Evolutionary conservation across 2,113 vertebrate species (phyloP).

Genomic region (Colossoma macropomum): DNA sequence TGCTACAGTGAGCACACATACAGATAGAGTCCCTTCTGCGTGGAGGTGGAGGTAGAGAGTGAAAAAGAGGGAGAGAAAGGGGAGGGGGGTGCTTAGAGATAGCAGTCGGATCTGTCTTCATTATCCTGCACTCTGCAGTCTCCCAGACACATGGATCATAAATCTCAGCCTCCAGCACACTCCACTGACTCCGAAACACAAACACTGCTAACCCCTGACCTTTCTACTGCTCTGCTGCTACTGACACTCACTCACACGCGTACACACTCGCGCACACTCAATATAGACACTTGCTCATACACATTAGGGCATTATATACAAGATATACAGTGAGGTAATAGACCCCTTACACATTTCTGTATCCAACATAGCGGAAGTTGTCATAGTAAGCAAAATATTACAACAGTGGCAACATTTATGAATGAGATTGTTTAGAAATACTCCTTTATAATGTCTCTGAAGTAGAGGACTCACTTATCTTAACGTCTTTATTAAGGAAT

Average conservation of each 20-base stretch:
- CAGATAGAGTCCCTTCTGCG: neutral
- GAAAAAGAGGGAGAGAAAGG: neutral
- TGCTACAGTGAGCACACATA: neutral
- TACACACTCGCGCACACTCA: conserved; percentile 22
- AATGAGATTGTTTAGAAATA: no score
- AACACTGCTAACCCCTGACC: conserved; percentile 83
- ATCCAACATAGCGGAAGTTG: no score
- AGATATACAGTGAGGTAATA: neutral
- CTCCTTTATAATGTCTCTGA: no score
- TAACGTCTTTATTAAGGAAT: no score
- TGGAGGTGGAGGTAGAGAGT: neutral
- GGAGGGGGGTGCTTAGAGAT: conserved; percentile 57
- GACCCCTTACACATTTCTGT: no score
- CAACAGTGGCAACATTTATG: no score
- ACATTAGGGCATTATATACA: neutral
- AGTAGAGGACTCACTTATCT: no score
- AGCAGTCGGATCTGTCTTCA: conserved; percentile 82
- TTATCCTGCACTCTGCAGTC: conserved; percentile 79
- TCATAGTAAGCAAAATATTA: no score
- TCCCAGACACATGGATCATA: conserved; percentile 82
- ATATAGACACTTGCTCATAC: conserved; percentile 29
- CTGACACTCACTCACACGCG: conserved; percentile 65
- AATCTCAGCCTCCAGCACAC: conserved; percentile 82
- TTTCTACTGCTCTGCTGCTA: conserved; percentile 75
- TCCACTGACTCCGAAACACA: conserved; percentile 84